These are phyloP conservation scores for Stegostoma tigrinum DNA, from an alignment of 2,113 vertebrate species.

Conservation along the genomic window DNA sequence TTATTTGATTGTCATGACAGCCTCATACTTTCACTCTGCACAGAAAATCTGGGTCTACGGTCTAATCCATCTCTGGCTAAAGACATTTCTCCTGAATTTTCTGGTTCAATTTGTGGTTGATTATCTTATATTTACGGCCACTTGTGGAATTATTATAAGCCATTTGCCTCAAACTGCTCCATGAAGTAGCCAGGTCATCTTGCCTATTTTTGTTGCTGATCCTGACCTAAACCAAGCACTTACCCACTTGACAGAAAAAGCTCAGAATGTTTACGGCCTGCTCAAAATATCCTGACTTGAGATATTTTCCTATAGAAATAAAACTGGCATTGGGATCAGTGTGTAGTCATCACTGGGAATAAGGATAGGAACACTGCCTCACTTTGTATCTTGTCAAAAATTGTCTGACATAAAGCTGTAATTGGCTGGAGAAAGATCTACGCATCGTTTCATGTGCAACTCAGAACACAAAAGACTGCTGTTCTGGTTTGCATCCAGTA, in stretches of 20 bases:
- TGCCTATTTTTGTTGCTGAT: background rate
- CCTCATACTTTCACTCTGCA: too few relatives aligned
- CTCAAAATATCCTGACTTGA: background rate
- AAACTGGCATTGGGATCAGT: too few relatives aligned
- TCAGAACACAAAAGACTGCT: background rate
- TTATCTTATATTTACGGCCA: background rate
- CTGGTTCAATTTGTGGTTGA: background rate
- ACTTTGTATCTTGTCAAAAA: background rate
- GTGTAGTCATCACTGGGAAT: background rate
- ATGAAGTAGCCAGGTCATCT: background rate
- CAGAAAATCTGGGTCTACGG: too few relatives aligned
- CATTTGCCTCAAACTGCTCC: too few relatives aligned
- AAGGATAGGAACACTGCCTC: background rate
- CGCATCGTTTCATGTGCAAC: background rate
- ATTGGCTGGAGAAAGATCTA: background rate
- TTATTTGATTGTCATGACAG: too few relatives aligned
- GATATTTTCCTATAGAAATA: background rate
- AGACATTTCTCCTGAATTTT: background rate
- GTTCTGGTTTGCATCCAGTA: background rate
- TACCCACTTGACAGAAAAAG: background rate
- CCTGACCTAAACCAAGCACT: background rate
- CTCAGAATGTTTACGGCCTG: background rate
- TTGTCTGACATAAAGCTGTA: background rate
- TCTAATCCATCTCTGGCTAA: background rate
- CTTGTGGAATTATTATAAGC: too few relatives aligned